Percentiles rank a stretch among this genome's conserved stretches.
phyloP scores from a whole-genome alignment of 2,113 vertebrate genomes.

The Oncorhynchus kisutch region DNA sequence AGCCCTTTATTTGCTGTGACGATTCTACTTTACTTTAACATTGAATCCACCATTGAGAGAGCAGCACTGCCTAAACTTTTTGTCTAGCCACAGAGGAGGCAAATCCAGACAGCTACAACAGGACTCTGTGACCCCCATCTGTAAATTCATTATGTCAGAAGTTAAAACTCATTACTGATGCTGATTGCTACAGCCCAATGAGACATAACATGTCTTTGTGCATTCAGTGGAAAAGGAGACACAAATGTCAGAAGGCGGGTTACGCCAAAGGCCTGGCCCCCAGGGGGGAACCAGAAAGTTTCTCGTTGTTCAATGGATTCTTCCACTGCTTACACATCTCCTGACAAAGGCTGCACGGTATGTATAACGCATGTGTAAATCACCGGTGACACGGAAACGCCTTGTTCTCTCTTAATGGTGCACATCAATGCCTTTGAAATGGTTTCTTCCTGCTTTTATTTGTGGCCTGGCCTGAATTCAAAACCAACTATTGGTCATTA shows the following conservation, averaged over 20 bases:
- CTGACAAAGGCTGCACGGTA: background rate
- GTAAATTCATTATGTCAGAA: conserved; percentile 49
- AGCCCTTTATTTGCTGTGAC: background rate
- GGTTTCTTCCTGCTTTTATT: conserved; percentile 10
- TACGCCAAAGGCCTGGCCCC: background rate
- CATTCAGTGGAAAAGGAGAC: conserved; percentile 31
- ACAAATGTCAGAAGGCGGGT: conserved; percentile 12
- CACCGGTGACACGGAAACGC: background rate
- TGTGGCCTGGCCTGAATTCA: conserved; percentile 44
- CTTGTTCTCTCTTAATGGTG: conserved; percentile 5
- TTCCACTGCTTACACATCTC: background rate
- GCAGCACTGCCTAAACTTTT: background rate
- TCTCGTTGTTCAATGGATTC: background rate
- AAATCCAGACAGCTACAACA: conserved; percentile 28
- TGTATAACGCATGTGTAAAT: no score
- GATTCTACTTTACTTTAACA: background rate
- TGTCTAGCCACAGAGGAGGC: conserved; percentile 34
- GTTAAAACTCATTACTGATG: conserved; percentile 55
- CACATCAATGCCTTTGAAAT: background rate
- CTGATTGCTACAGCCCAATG: conserved; percentile 51
- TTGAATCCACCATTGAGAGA: background rate
- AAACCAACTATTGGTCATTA: conserved; percentile 53
- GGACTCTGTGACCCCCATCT: conserved; percentile 50
- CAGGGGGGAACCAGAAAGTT: background rate
- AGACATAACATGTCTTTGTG: conserved; percentile 43